These are phyloP conservation scores for Delia radicum DNA, from an alignment of 1,140 invertebrate species.

Conservation along the genomic window DNA sequence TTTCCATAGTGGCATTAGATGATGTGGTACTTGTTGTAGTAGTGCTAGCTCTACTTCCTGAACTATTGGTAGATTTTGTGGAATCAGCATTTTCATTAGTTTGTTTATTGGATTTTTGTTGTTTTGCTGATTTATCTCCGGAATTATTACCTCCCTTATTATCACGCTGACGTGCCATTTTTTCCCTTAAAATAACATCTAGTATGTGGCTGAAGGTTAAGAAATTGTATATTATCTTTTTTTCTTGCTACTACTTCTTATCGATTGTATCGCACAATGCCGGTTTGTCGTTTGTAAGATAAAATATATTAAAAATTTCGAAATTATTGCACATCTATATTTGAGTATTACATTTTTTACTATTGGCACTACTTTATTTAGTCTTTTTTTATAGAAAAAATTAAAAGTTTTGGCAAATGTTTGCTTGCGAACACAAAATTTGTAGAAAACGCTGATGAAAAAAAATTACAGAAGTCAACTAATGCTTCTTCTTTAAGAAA, in stretches of 20 bases:
- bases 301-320: neutral
- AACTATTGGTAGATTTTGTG: neutral
- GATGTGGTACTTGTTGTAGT: constrained; percentile 5
- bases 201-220: neutral
- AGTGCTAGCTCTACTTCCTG: neutral
- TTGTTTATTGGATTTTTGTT: constrained; percentile 3
- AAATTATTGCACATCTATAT: neutral
- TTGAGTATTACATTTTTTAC: neutral
- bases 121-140: neutral
- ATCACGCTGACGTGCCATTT: constrained; percentile 14
- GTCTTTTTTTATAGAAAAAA: too few relatives aligned
- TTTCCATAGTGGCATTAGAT: neutral
- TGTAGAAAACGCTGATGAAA: neutral
- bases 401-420: neutral
- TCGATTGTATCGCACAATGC: neutral
- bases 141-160: constrained; percentile 9
- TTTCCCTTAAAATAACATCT: neutral
- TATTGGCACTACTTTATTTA: neutral
- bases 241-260: neutral
- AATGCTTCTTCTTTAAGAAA: neutral
- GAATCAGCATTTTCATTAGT: constrained; percentile 9
- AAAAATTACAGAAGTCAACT: neutral
- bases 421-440: neutral
- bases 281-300: neutral
- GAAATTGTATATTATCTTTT: too few relatives aligned